Base-by-base conservation (phyloP, 30 jellyfish, hydroid and myxozoan genomes). In the Pelagia noctiluca region DNA sequence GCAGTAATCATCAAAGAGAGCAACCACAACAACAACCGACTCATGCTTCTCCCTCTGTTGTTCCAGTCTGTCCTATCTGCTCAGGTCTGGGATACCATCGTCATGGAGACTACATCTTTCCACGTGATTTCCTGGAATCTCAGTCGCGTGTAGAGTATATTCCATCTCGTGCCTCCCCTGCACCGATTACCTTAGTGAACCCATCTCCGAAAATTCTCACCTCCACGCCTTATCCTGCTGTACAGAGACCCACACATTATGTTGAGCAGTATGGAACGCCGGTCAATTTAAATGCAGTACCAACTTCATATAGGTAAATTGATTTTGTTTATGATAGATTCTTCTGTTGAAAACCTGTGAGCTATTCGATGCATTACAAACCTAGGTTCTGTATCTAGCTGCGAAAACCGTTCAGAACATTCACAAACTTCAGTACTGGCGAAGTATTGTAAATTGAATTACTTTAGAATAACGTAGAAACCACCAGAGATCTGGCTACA, bases 21-120 rank as follows among this genome's bases (percentile, higher is more conserved):
- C n/a, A n/a, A 52, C 68, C 68, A 4, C 21, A 3, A 52, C 28
- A 8, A 5, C 68, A 52, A 52, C 21, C 65, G 19, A 26, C 16
- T 0, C 50, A 29, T 12, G 29, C 81, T 32, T 76, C 60, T 22
- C 78, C 82, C 5, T 35, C 76, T 0, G 36, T 62, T 18, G 24
- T 73, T 11, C 84, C 85, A 0, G 88, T 86, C 48, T 86, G 96
- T 52, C 96, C 96, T 16, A 67, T 86, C 13, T 86, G 96, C 67
- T 75, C 96, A 0, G 96, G 89, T 10, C 54, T 67, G 28, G 96
- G 96, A 29, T 86, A 74, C 80, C 96, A 86, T 35, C 67, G 33
- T 28, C 96, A 86, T 52, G 90, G 96, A 10, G 65, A 76, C 63
- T 86, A 86, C 75, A 54, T 67, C 0, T 86, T 86, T 26, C 86